A percentile compares a stretch with the other conserved stretches of the same genome.
Evolutionary conservation across 2,113 vertebrate species (phyloP).

Genomic region (Brienomyrus longianalis): DNA sequence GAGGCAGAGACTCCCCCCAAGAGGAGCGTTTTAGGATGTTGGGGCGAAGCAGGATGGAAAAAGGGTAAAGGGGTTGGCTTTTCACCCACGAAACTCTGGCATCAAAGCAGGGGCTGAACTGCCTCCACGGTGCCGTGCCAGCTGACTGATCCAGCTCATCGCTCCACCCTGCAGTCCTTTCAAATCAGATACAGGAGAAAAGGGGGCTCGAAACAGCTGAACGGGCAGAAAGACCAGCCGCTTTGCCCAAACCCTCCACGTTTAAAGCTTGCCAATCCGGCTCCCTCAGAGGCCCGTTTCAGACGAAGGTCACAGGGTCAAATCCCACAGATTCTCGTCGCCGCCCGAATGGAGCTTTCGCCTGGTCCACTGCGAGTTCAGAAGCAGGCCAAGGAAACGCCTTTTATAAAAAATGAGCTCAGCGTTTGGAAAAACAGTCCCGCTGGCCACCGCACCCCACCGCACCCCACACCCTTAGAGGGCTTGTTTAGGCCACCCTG

Average conservation of each 20-base stretch:
- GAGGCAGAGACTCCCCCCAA: background rate
- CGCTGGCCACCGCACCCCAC: background rate
- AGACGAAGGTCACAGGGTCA: background rate
- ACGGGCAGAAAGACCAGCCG: background rate
- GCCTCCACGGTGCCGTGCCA: background rate
- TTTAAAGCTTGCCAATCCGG: background rate
- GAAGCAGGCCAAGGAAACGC: background rate
- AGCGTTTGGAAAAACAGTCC: background rate
- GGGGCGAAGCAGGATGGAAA: background rate
- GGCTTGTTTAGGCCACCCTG: background rate
- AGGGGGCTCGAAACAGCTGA: background rate
- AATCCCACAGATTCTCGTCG: background rate
- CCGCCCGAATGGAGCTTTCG: background rate
- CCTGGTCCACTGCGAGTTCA: background rate
- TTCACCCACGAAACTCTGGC: background rate
- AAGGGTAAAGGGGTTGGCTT: background rate
- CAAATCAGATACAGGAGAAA: background rate
- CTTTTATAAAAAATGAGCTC: background rate
- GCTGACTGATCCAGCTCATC: background rate
- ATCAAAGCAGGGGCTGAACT: too few species aligned
- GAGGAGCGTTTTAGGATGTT: background rate
- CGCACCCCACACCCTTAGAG: too few species aligned
- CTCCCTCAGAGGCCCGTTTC: background rate
- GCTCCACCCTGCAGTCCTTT: background rate
- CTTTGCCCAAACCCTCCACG: background rate